These are phyloP conservation scores for Agapornis roseicollis DNA, from an alignment of 2,113 vertebrate genomes.

Conservation along the genomic window DNA sequence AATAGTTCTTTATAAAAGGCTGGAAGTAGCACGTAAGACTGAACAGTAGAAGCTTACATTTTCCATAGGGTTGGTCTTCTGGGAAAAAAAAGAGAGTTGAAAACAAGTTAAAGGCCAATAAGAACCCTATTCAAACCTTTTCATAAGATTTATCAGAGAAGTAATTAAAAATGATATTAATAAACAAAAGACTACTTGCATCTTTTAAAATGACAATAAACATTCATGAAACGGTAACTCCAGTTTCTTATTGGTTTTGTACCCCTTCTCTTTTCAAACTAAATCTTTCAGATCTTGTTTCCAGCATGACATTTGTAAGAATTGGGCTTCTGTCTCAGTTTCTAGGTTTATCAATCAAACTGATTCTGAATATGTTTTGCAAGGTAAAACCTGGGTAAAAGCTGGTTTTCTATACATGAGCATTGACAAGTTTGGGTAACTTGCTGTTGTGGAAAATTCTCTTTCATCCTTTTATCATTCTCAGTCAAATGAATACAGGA, in stretches of 20 bases:
- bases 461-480: neutral
- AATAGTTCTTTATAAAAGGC: neutral
- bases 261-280: neutral
- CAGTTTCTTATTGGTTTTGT: neutral
- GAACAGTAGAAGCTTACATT: neutral
- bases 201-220: neutral
- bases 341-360: neutral
- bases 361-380: neutral
- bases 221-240: neutral
- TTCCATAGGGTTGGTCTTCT: neutral
- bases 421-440: neutral
- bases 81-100: neutral
- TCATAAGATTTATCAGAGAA: neutral
- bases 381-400: neutral
- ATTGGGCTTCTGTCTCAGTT: neutral
- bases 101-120: neutral
- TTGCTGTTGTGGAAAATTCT: neutral
- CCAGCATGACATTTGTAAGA: neutral
- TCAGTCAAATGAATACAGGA: neutral
- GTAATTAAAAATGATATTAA: neutral
- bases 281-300: neutral
- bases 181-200: accelerated
- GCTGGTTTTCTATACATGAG: neutral
- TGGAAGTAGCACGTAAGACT: neutral
- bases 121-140: neutral